Conservation (phyloP, 2,888 invertebrate species). For the Parnassius mnemosyne region DNA sequence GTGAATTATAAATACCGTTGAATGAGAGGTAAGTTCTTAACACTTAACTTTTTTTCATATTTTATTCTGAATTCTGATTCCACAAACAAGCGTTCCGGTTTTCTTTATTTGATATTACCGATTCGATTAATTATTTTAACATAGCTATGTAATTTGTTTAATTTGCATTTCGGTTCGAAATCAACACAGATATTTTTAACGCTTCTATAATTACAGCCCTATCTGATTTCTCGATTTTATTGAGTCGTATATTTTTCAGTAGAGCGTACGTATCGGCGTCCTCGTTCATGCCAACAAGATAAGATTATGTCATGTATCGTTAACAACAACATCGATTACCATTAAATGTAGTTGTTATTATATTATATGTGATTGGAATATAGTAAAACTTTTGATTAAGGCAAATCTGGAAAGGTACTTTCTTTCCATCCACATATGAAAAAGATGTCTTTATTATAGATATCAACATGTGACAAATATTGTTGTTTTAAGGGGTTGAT, state of each 20-base stretch:
- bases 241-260: constrained; percentile 15
- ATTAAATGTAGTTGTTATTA: constrained; percentile 21
- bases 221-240: constrained; percentile 27
- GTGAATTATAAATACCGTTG: background rate
- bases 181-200: constrained; percentile 17
- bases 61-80: constrained; percentile 21
- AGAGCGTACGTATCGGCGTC: constrained; percentile 16
- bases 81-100: constrained; percentile 9
- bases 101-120: constrained; percentile 11
- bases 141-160: constrained; percentile 21
- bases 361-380: constrained; percentile 10
- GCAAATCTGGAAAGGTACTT: constrained; percentile 6
- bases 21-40: background rate
- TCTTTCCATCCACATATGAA: no score
- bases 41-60: background rate
- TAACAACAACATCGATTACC: constrained; percentile 26
- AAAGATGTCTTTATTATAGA: no score
- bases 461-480: no score
- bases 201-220: constrained; percentile 14
- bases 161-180: constrained; percentile 13
- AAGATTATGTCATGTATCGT: constrained; percentile 31
- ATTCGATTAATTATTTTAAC: constrained; percentile 22
- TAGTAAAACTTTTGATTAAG: background rate
- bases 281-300: constrained; percentile 27
- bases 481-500: no score